phyloP scores from a whole-genome alignment of 2,113 vertebrate species.

The Paratilapia polleni region DNA sequence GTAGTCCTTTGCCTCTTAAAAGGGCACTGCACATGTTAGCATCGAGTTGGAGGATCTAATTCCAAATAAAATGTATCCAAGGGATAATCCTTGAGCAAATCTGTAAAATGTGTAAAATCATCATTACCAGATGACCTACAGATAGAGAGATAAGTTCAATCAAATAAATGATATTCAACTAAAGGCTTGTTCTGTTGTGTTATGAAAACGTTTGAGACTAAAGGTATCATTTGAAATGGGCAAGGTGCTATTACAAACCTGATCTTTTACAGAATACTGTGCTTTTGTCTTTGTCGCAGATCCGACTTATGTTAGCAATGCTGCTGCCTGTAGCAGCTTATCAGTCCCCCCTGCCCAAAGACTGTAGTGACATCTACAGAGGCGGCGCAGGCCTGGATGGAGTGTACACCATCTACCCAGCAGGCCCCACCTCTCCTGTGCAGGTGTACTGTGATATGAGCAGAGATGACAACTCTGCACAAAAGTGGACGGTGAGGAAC shows the following conservation, averaged over 20 bases:
- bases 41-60: background rate
- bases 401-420: conserved; percentile 65
- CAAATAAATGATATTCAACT: background rate
- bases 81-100: background rate
- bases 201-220: background rate
- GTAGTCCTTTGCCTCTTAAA: background rate
- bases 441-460: conserved; percentile 71
- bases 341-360: conserved; percentile 25
- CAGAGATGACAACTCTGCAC: background rate
- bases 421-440: conserved; percentile 38
- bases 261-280: background rate
- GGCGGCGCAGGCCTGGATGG: conserved; percentile 39
- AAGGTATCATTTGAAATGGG: background rate
- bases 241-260: background rate
- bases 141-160: background rate
- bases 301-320: conserved; percentile 9
- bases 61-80: accelerated
- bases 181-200: background rate
- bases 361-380: conserved; percentile 64
- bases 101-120: background rate
- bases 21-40: background rate
- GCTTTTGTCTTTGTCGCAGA: conserved; percentile 13
- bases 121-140: background rate
- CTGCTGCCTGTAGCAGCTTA: conserved; percentile 28
- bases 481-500: conserved; percentile 61